phyloP scores from a whole-genome alignment of 2,797 vertebrate genomes.

The Bovichtus diacanthus region DNA sequence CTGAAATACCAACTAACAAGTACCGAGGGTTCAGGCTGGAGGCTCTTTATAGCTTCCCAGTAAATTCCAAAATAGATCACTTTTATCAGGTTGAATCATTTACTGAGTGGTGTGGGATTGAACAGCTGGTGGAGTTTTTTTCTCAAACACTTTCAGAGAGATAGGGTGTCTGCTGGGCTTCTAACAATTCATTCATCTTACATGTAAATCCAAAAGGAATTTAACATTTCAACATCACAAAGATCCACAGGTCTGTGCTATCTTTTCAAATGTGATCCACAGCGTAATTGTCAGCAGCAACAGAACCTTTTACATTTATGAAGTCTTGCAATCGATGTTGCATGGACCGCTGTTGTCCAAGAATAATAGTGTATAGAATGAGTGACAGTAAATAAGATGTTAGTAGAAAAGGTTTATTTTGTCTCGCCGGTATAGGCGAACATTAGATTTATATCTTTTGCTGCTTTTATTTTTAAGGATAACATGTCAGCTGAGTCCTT shows the following conservation, averaged over 20 bases:
- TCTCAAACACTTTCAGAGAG: neutral
- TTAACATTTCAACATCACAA: neutral
- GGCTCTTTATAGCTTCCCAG: constrained; percentile 60
- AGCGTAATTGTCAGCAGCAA: constrained; percentile 1
- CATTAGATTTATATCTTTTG: too few species aligned
- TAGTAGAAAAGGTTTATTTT: constrained; percentile 20
- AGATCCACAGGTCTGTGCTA: neutral
- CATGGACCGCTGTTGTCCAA: neutral
- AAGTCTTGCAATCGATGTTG: neutral
- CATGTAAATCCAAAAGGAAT: neutral
- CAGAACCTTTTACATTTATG: neutral
- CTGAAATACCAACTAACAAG: constrained; percentile 34
- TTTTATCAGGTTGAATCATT: constrained; percentile 73
- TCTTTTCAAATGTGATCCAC: neutral
- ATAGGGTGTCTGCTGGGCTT: neutral
- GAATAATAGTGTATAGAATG: neutral
- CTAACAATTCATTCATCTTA: neutral
- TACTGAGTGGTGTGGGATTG: constrained; percentile 64
- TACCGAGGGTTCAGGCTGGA: neutral
- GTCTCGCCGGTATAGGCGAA: neutral
- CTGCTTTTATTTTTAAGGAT: neutral
- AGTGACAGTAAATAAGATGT: constrained; percentile 8
- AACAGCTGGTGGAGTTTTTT: constrained; percentile 62
- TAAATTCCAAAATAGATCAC: neutral
- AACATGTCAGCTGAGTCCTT: constrained; percentile 16